These are phyloP conservation scores for Malurus alboscapulatus DNA, from an alignment of 2,113 vertebrate genomes.

Conservation along the genomic window DNA sequence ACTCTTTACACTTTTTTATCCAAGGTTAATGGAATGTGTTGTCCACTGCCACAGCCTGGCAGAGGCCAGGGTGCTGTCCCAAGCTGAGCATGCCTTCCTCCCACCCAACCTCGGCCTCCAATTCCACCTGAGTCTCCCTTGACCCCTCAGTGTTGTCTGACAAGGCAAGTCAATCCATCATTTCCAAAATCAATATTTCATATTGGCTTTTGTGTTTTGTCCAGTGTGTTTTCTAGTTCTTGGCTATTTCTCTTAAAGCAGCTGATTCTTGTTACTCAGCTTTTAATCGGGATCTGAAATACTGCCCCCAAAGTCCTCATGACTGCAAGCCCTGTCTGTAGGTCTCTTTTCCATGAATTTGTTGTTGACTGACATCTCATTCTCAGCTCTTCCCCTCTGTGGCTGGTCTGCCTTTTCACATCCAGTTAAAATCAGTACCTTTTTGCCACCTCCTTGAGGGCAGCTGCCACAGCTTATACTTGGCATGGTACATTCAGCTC, in stretches of 20 bases:
- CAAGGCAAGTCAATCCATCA: not conserved
- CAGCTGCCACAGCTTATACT: not conserved
- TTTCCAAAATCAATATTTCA: not conserved
- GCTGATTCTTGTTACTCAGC: not conserved
- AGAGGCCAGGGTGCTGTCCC: not conserved
- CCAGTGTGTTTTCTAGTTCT: not conserved
- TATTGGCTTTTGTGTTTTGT: not conserved
- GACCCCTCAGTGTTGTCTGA: not conserved
- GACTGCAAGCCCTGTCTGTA: not conserved
- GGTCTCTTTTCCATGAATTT: not conserved
- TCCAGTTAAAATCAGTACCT: not conserved
- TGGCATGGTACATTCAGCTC: not conserved
- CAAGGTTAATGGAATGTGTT: not conserved
- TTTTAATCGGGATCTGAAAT: not conserved
- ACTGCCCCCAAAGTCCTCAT: not conserved
- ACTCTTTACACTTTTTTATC: not conserved
- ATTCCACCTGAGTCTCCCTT: not conserved
- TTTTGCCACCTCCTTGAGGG: not conserved
- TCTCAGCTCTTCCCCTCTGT: not conserved
- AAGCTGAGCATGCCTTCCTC: not conserved
- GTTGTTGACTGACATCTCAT: not conserved
- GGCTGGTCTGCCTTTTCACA: not conserved
- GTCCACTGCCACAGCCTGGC: not conserved
- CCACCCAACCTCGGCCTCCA: not conserved
- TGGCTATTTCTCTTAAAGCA: not conserved